Evolutionary conservation across 2,113 vertebrate species (phyloP), one percentile per base, ranked within the genome.

Genomic region (Benitochromis conjunctus): DNA sequence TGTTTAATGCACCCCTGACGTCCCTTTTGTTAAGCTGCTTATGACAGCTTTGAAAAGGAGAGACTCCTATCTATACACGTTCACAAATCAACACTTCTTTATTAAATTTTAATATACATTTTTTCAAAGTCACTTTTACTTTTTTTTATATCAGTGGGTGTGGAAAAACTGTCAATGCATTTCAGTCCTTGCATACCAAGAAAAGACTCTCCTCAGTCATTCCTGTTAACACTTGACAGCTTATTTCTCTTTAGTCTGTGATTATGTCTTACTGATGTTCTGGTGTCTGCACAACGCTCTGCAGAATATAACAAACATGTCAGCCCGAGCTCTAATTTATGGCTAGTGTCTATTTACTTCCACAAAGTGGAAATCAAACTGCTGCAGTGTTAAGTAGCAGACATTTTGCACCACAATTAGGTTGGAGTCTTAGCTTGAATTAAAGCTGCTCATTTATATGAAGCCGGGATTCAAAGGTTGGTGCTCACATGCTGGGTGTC

Each of bases 1-100:
- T 86, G 82, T 84, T 90, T 90, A 88, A 91, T 83, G 62, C 48
- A 56, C 51, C 77, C 21, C 76, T 81, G 66, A 83, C 55, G 57
- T 79, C 88, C 81, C 24, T 41, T 91, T 88, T 89, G 62, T 89
- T 54, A 83, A 26, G 66, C 57, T 81, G 76, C 46, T 85, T 85
- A 71, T 84, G 83, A 82, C 78, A 77, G 41, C 48, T 88, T 82
- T 84, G 43, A 89, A 80, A 78, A 66, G 62, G 77, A 14, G 7
- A 71, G 13, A 74, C 38, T 74, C 54, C 5, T 29, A 56, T 77
- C 71, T n/a, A 7, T n/a, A 83, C 80, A 79, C 53, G 48, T 62
- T 18, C 21, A 81, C 11, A 69, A 34, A 81, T 74, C 55, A 81
- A 60, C 46, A 51, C 29, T n/a, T 76, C 57, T 78, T 31, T 53